These are phyloP conservation scores for Coccyzus lansbergi DNA, from an alignment of 2,797 vertebrate species.

Conservation along the genomic window DNA sequence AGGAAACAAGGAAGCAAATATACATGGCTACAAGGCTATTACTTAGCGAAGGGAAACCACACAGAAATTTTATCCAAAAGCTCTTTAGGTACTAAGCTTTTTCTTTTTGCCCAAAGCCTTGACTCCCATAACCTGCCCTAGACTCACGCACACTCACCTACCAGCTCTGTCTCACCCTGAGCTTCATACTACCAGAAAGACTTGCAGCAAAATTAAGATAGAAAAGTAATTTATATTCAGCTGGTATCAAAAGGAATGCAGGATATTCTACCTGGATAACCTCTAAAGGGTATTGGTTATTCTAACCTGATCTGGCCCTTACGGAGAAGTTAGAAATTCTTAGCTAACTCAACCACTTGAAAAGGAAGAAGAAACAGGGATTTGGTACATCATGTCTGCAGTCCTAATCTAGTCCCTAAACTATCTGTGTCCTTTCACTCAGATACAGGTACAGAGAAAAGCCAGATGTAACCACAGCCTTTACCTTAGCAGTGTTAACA, in stretches of 20 bases:
- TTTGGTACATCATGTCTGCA: not conserved
- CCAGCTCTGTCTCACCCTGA: not conserved
- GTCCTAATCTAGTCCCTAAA: not conserved
- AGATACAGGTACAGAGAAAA: not conserved
- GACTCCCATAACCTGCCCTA: not conserved
- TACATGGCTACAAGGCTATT: not conserved
- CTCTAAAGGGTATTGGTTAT: not conserved
- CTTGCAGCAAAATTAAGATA: not conserved
- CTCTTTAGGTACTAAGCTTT: not conserved
- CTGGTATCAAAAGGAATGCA: not conserved
- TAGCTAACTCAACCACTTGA: not conserved
- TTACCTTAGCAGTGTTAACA: slow-evolving; percentile 93
- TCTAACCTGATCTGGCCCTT: not conserved
- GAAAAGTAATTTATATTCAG: not conserved
- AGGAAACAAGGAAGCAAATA: not conserved
- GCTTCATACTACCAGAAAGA: not conserved
- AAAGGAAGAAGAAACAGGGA: not conserved
- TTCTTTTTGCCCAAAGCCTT: not conserved
- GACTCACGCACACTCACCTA: not conserved
- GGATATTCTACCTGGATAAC: not conserved
- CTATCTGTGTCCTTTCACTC: not conserved
- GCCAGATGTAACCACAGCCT: not conserved
- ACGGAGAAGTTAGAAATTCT: not conserved
- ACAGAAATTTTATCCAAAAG: not conserved
- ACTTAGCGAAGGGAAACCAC: not conserved